Evolutionary conservation across 2,797 vertebrate genomes (phyloP).

Genomic region (Anas flavirostris): DNA sequence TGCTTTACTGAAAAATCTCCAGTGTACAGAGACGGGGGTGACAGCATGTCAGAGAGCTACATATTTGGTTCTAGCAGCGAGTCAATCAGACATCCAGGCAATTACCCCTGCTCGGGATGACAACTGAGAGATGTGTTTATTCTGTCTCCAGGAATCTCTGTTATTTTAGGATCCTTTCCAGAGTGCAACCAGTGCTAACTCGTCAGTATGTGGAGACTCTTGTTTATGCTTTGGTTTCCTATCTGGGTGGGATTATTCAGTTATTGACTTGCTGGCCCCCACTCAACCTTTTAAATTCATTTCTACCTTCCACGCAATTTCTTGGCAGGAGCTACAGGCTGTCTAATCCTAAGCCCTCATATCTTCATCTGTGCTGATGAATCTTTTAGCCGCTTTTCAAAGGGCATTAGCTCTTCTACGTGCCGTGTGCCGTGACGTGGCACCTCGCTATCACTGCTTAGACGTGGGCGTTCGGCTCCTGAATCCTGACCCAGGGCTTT

Average conservation of each 20-base stretch:
- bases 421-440: conserved; percentile 1
- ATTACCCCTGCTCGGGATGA: conserved; percentile 65
- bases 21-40: not conserved
- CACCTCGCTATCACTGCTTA: not conserved
- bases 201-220: conserved; percentile 65
- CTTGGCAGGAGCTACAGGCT: conserved; percentile 60
- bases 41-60: conserved; percentile 59
- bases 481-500: not conserved
- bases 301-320: conserved; percentile 62
- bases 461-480: not conserved
- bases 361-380: conserved; percentile 68
- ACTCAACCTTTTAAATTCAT: conserved; percentile 69
- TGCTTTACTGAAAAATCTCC: conserved; percentile 52
- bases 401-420: conserved; percentile 8
- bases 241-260: conserved; percentile 72
- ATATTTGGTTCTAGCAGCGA: conserved; percentile 59
- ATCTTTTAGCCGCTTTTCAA: conserved; percentile 63
- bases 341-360: conserved; percentile 45
- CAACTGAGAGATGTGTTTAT: conserved; percentile 71
- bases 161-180: conserved; percentile 71
- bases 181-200: conserved; percentile 66
- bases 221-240: conserved; percentile 70
- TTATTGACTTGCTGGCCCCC: conserved; percentile 70
- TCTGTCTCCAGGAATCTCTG: conserved; percentile 70
- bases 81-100: conserved; percentile 68